These are phyloP conservation scores for Triplophysa siluroides DNA, from an alignment of 2,113 vertebrate genomes.

Conservation along the genomic window DNA sequence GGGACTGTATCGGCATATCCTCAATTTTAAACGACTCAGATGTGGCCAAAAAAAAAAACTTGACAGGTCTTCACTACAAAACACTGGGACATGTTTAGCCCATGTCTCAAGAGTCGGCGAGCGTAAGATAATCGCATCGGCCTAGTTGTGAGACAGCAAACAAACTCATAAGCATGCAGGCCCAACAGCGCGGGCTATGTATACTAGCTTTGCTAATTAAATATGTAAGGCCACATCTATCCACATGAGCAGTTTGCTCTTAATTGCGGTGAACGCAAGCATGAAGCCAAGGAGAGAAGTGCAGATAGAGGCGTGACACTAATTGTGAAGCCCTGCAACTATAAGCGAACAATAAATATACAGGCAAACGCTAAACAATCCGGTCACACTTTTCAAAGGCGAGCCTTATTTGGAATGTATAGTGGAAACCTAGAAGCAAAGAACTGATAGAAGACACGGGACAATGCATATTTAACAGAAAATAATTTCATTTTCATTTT, in stretches of 20 bases:
- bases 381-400: constrained; percentile 69
- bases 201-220: constrained; percentile 75
- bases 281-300: constrained; percentile 70
- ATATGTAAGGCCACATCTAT: constrained; percentile 75
- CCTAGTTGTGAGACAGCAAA: constrained; percentile 42
- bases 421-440: constrained; percentile 56
- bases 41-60: too few species aligned
- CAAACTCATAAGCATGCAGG: constrained; percentile 67
- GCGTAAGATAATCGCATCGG: not conserved
- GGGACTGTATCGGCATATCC: too few species aligned
- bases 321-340: constrained; percentile 72
- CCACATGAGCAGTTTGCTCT: constrained; percentile 71
- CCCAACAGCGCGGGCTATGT: constrained; percentile 62
- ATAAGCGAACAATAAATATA: constrained; percentile 66
- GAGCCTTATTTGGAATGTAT: constrained; percentile 71
- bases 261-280: constrained; percentile 81
- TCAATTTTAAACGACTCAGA: too few species aligned
- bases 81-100: not conserved
- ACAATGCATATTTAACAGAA: not conserved
- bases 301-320: constrained; percentile 72
- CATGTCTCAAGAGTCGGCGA: too few species aligned
- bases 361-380: constrained; percentile 70
- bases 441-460: constrained; percentile 32
- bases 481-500: not conserved
- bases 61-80: too few species aligned